phyloP scores from a whole-genome alignment of 1,140 invertebrate species.

The Apis laboriosa region DNA sequence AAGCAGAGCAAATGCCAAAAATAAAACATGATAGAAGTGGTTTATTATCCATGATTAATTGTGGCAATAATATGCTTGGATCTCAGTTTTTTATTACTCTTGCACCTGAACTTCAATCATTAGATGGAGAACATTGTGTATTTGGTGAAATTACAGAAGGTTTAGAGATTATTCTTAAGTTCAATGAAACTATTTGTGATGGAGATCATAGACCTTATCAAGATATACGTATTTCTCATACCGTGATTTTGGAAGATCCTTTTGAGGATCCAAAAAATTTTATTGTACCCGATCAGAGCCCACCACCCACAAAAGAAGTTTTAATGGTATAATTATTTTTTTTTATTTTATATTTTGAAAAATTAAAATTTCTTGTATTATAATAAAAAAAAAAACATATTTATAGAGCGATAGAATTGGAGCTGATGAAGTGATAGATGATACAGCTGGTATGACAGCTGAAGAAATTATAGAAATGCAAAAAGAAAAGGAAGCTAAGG shows the following conservation, averaged over 20 bases:
- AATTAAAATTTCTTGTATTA: background rate
- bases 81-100: slow-evolving; percentile 99
- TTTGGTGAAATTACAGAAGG: slow-evolving; percentile 98
- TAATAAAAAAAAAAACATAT: background rate
- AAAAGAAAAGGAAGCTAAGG: slow-evolving; percentile 96
- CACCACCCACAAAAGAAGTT: slow-evolving; percentile 91
- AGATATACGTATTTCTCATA: slow-evolving; percentile 98
- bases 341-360: background rate
- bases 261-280: slow-evolving; percentile 93
- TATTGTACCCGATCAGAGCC: slow-evolving; percentile 90
- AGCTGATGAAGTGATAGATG: slow-evolving; percentile 97
- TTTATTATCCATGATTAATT: slow-evolving; percentile 97
- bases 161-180: slow-evolving; percentile 91
- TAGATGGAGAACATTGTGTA: slow-evolving; percentile 97
- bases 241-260: slow-evolving; percentile 97
- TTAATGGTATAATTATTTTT: slow-evolving; percentile 80
- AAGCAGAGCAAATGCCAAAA: slow-evolving; percentile 94
- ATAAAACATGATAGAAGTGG: slow-evolving; percentile 94
- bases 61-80: slow-evolving; percentile 95
- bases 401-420: slow-evolving; percentile 92
- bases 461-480: slow-evolving; percentile 94
- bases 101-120: slow-evolving; percentile 92
- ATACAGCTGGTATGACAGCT: slow-evolving; percentile 90
- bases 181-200: slow-evolving; percentile 98
- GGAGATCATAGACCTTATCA: slow-evolving; percentile 94